Base-by-base conservation (phyloP, 1,140 invertebrate species). In the Drosophila truncata region DNA sequence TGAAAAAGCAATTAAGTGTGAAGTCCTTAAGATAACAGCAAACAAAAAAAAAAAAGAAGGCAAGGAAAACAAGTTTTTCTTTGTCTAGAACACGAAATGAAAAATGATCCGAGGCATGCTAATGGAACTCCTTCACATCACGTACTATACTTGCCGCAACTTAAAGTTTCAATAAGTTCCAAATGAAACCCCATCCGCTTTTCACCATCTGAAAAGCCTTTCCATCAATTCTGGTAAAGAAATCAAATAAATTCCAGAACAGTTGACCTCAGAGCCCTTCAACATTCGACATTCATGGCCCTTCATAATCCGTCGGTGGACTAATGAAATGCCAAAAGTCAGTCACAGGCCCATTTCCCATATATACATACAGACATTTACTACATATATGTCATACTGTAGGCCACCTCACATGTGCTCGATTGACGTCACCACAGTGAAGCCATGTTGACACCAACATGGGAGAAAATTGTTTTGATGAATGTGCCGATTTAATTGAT, bases 401-500 rank as follows among this genome's bases (percentile, higher is more conserved):
- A 65, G 27, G 16, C 54, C 55, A 50, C 20, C 57, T 39, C 61
- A 66, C 35, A 47, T 35, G 42, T 49, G 41, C 55, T 44, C 46
- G 20, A 35, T 66, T 58, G 64, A 59, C 73, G 78, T 73, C 63
- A 63, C 63, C 73, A 75, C 82, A 72, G 39, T 74, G 72, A 31
- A 69, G 58, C 55, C 77, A 58, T 79, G 85, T 58, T 85, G 85
- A 81, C 85, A 84, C 57, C 85, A 54, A 85, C 85, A 72, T 70
- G 85, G 71, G 60, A 57, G 61, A 52, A 79, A 79, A 91, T 80
- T 87, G 83, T 91, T 85, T 91, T 91, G 91, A 92, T 92, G 91
- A 91, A 92, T 92, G 90, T 77, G 70, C 82, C 81, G 80, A 91
- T 92, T 91, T 92, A 92, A 92, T 92, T 92, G 91, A 92, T 90